A percentile compares a stretch with the other conserved stretches of the same genome.
Evolutionary conservation across 2,888 invertebrate species (phyloP).

Genomic region (Trimorus sp.): DNA sequence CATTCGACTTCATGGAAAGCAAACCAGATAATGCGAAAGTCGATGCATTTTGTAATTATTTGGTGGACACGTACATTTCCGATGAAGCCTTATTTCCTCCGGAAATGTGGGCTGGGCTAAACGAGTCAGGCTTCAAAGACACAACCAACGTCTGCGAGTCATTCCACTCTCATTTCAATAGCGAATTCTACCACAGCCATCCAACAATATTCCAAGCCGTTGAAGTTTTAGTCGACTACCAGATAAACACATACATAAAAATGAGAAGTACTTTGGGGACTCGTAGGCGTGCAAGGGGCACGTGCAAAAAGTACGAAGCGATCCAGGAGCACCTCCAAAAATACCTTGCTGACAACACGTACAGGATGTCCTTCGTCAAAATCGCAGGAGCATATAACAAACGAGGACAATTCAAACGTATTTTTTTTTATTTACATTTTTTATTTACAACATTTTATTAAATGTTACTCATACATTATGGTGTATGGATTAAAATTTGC

Average conservation of each 20-base stretch:
- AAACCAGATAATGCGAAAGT: slow-evolving; percentile 1
- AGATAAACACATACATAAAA: slow-evolving; percentile 8
- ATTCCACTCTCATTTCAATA: slow-evolving; percentile 3
- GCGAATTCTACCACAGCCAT: slow-evolving; percentile 5
- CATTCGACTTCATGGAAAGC: not conserved
- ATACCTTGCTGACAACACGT: not conserved
- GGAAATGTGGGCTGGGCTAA: slow-evolving; percentile 16
- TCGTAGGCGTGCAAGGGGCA: not conserved
- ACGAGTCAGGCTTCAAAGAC: not conserved
- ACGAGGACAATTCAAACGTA: not conserved
- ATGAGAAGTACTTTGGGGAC: not conserved
- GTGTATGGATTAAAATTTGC: too few species aligned
- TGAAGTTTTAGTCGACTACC: not conserved
- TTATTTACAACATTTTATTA: too few species aligned
- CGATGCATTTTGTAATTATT: slow-evolving; percentile 10
- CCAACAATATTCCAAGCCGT: not conserved
- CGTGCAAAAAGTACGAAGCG: not conserved
- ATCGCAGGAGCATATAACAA: not conserved
- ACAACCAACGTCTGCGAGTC: slow-evolving; percentile 11
- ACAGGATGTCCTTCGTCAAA: not conserved
- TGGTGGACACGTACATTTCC: slow-evolving; percentile 2
- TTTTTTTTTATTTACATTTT: too few species aligned
- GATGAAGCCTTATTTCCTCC: slow-evolving; percentile 18
- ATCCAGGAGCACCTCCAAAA: not conserved
- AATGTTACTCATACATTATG: too few species aligned